Conservation (phyloP, 2,888 invertebrate genomes). For the Heliconius ismenius region DNA sequence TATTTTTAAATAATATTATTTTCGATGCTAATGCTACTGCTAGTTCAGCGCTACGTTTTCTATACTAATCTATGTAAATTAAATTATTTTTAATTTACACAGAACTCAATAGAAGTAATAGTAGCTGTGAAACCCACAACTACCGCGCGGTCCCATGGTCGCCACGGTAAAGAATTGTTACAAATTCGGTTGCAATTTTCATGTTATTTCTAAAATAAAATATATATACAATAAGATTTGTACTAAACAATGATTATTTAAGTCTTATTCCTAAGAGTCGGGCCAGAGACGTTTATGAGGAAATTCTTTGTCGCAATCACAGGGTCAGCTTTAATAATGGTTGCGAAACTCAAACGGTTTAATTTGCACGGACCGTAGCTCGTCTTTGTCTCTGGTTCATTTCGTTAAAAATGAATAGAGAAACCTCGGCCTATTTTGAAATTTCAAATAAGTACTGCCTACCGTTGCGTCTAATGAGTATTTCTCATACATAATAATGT, state of each 20-base stretch:
- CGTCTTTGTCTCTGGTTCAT: conserved; percentile 25
- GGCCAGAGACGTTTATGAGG: conserved; percentile 16
- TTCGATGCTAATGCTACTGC: not conserved
- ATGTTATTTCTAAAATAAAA: not conserved
- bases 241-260: conserved; percentile 9
- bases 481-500: not conserved
- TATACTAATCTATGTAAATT: no score
- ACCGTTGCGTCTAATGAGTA: conserved; percentile 16
- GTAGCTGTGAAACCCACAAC: no score
- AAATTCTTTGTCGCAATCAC: conserved; percentile 31
- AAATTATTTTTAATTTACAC: no score
- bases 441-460: conserved; percentile 6
- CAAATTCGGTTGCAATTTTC: no score
- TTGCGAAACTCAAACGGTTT: conserved; percentile 32
- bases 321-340: conserved; percentile 30
- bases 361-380: conserved; percentile 30
- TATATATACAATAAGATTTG: not conserved
- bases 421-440: conserved; percentile 15
- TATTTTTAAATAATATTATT: not conserved
- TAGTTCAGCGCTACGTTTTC: not conserved
- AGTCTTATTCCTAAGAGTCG: not conserved
- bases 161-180: no score
- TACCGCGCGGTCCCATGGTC: no score
- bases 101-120: no score
- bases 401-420: conserved; percentile 27